Evolutionary conservation across 2,888 invertebrate species (phyloP).

Genomic region (Ametastegia equiseti): DNA sequence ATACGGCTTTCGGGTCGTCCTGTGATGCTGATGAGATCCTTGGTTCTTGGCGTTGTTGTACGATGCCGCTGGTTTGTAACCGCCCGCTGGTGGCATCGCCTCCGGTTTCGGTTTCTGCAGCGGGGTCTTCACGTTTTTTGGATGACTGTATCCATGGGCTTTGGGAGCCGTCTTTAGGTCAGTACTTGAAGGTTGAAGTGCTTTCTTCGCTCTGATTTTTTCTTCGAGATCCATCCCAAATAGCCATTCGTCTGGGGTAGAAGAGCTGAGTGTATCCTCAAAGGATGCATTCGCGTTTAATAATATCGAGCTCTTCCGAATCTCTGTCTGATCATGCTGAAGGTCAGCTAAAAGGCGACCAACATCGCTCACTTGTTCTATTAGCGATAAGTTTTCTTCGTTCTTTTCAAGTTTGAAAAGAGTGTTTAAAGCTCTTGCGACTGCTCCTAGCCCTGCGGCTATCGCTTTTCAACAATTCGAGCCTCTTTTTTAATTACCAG

Average conservation of each 20-base stretch:
- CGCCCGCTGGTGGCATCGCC: constrained; percentile 32
- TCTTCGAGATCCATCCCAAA: constrained; percentile 52
- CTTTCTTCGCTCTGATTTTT: constrained; percentile 51
- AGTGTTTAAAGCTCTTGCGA: constrained; percentile 32
- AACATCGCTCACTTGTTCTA: constrained; percentile 38
- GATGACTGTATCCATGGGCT: not conserved
- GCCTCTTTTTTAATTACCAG: not conserved
- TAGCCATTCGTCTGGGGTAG: constrained; percentile 48
- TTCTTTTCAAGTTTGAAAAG: constrained; percentile 34
- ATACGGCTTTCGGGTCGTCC: constrained; percentile 1
- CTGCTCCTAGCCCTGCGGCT: constrained; percentile 31
- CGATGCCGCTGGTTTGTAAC: constrained; percentile 3
- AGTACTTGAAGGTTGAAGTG: constrained; percentile 46
- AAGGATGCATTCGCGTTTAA: constrained; percentile 51
- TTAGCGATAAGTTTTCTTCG: not conserved
- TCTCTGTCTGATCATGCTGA: constrained; percentile 52
- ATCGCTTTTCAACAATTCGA: constrained; percentile 41
- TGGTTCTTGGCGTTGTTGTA: too few relatives aligned
- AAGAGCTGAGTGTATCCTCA: constrained; percentile 48
- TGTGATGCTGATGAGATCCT: too few relatives aligned
- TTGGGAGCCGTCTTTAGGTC: constrained; percentile 40
- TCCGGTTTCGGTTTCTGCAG: constrained; percentile 29
- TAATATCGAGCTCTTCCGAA: constrained; percentile 52
- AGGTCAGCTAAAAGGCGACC: constrained; percentile 49
- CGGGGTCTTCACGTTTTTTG: constrained; percentile 55